Conservation (phyloP, 2,797 vertebrate species). For the Apodemus agrarius region DNA sequence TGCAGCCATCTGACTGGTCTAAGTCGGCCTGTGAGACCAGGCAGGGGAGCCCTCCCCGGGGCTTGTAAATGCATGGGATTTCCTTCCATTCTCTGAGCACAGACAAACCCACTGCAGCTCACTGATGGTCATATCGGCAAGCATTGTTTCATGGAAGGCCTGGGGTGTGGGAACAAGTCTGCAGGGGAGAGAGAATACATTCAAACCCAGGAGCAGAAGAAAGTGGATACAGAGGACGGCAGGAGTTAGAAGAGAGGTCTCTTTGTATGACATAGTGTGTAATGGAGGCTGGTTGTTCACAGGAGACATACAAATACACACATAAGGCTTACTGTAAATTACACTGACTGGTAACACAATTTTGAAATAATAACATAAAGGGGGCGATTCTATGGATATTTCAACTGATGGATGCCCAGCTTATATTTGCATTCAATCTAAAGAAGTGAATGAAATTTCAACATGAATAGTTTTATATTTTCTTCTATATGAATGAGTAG, state of each 20-base stretch:
- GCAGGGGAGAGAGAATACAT: background rate
- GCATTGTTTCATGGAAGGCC: conserved; percentile 77
- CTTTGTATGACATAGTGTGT: background rate
- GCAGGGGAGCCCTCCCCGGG: background rate
- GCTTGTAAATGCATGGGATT: conserved; percentile 72
- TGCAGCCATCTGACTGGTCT: background rate
- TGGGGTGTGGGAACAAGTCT: conserved; percentile 79
- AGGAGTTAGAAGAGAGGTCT: background rate
- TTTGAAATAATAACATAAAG: background rate
- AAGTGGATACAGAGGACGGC: background rate
- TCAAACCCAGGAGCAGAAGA: background rate
- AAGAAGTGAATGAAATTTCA: background rate
- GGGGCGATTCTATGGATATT: background rate
- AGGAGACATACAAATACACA: no score
- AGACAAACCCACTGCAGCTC: conserved; percentile 45
- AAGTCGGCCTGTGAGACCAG: background rate
- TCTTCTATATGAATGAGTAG: background rate
- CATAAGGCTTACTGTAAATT: background rate
- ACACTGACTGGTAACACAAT: background rate
- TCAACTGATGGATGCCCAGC: background rate
- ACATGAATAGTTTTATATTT: background rate
- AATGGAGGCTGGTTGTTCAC: background rate
- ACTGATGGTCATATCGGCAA: conserved; percentile 74
- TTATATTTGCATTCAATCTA: background rate
- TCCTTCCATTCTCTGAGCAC: conserved; percentile 79